Evolutionary conservation across 2,113 vertebrate genomes (phyloP).

Genomic region (Sinocyclocheilus anshuiensis): DNA sequence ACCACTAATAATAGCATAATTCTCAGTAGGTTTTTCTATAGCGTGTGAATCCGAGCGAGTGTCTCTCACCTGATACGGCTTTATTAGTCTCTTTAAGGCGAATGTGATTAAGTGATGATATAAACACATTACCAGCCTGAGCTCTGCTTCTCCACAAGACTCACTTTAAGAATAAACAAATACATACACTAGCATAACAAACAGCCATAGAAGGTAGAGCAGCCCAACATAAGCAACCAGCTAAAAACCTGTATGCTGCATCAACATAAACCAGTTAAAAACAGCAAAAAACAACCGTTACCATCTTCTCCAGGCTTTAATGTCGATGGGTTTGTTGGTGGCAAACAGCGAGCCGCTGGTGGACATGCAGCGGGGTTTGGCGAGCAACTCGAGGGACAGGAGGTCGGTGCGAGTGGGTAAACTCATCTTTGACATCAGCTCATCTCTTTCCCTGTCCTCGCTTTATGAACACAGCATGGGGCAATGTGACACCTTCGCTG

Average conservation of each 20-base stretch:
- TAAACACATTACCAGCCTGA: constrained; percentile 20
- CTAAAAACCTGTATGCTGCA: neutral
- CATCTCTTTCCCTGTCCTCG: neutral
- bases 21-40: neutral
- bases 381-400: constrained; percentile 71
- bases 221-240: neutral
- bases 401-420: constrained; percentile 75
- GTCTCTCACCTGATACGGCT: neutral
- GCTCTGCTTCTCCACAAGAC: neutral
- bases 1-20: neutral
- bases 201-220: neutral
- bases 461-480: constrained; percentile 25
- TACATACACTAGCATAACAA: neutral
- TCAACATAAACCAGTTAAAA: constrained; percentile 31
- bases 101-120: constrained; percentile 28
- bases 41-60: neutral
- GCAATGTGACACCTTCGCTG: constrained; percentile 15
- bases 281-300: constrained; percentile 54
- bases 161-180: neutral
- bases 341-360: constrained; percentile 76
- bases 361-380: constrained; percentile 69
- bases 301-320: constrained; percentile 78
- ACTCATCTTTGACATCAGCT: constrained; percentile 72
- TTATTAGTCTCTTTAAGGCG: neutral
- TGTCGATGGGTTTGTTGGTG: constrained; percentile 83